These are phyloP conservation scores for Venusia cambrica DNA, from an alignment of 2,888 invertebrate genomes.

Conservation along the genomic window DNA sequence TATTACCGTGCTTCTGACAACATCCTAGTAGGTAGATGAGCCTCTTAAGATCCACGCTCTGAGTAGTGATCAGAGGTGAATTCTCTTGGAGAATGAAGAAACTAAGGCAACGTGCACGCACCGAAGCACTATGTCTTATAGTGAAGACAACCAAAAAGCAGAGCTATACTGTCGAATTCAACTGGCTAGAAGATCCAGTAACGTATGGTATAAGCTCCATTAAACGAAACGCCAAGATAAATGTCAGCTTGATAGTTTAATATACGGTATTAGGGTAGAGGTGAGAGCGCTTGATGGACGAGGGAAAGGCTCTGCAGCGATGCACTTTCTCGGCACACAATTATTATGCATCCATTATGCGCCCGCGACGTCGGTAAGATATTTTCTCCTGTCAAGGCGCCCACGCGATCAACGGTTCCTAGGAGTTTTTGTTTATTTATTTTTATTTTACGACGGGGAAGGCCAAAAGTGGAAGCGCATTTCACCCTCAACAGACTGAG, in stretches of 20 bases:
- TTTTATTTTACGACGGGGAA: too few relatives aligned
- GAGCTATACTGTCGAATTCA: slow-evolving; percentile 14
- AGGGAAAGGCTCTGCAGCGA: slow-evolving; percentile 68
- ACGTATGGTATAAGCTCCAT: slow-evolving; percentile 19
- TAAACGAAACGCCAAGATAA: slow-evolving; percentile 43
- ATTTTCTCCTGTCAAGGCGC: slow-evolving; percentile 58
- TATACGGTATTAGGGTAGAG: slow-evolving; percentile 63
- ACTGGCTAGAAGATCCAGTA: slow-evolving; percentile 15
- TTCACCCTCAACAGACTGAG: too few relatives aligned
- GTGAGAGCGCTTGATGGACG: slow-evolving; percentile 72
- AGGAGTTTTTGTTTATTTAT: too few relatives aligned
- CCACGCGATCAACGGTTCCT: slow-evolving; percentile 48
- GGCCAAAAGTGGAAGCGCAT: too few relatives aligned
- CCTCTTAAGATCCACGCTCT: too few relatives aligned
- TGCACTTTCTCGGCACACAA: slow-evolving; percentile 75
- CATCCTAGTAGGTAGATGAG: too few relatives aligned
- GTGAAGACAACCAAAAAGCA: slow-evolving; percentile 19
- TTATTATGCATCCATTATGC: slow-evolving; percentile 71
- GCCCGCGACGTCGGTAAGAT: slow-evolving; percentile 46
- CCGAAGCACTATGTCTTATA: slow-evolving; percentile 10
- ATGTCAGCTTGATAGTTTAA: slow-evolving; percentile 67
- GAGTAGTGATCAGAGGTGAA: too few relatives aligned
- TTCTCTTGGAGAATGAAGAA: too few relatives aligned
- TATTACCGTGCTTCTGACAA: too few relatives aligned
- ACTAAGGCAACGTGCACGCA: slow-evolving; percentile 6